Evolutionary conservation across 1,140 invertebrate species (phyloP), one percentile per base, ranked within the genome.

Genomic region (Probaryconus sp.): DNA sequence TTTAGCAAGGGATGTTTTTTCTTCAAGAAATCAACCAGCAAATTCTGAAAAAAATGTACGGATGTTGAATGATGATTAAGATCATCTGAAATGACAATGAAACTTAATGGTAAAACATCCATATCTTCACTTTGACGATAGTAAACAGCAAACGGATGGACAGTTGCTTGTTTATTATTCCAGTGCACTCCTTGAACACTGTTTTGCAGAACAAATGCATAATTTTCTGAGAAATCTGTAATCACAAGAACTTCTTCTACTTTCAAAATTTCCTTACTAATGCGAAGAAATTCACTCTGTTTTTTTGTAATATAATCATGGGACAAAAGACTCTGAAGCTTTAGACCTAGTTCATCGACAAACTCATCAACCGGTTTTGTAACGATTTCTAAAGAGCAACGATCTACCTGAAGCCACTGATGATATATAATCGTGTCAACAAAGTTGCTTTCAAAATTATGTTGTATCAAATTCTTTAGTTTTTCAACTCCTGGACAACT

Each of bases 141-240:
- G 64, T 69, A 69, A 20, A 40, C 26, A 20, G 48, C 45, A 56
- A 80, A 74, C 6, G 77, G 72, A 70, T 80, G 71, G 11, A 80
- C 35, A 31, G 78, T 81, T 7, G 42, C 48, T 55, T 79, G 74
- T 5, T 7, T 40, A 38, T 78, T 82, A 35, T 55, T 63, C 71
- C 76, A 83, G 61, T 83, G n/a, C n/a, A n/a, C n/a, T n/a, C n/a
- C n/a, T n/a, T n/a, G n/a, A n/a, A n/a, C n/a, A n/a, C n/a, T n/a
- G n/a, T n/a, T n/a, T n/a, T n/a, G n/a, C n/a, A n/a, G n/a, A n/a
- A n/a, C n/a, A n/a, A n/a, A n/a, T n/a, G n/a, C n/a, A n/a, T n/a
- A n/a, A n/a, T n/a, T n/a, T n/a, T n/a, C n/a, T n/a, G n/a, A n/a
- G n/a, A n/a, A 81, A 61, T 84, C 79, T 37, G 65, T 55, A 14